Evolutionary conservation across 2,888 invertebrate genomes (phyloP), one percentile per base, ranked within the genome.

Genomic region (Drosophila cracens): DNA sequence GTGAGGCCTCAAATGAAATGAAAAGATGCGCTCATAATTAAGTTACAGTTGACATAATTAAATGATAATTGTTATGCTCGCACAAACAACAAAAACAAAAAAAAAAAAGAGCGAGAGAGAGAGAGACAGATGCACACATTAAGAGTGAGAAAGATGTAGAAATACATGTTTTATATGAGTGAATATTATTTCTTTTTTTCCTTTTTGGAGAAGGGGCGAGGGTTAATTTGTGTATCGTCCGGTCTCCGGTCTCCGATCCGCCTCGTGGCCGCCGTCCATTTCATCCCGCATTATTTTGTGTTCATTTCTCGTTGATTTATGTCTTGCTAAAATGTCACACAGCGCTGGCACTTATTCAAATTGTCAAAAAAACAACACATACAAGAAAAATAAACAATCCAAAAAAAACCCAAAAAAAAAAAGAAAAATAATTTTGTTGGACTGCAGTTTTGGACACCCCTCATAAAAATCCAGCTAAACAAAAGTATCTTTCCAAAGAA

Each of bases 31-130:
- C 70, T 76, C 82, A 90, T 90, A 90, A 90, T 90, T 90, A 90
- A 90, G 85, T 91, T 91, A 86, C 86, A 90, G 90, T 91, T 91
- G 90, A 90, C 90, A 90, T 90, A 89, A 85, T 90, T 88, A 87
- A 89, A 87, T 87, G 79, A 90, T 88, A 90, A 90, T 89, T 86
- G 86, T 85, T 87, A 53, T 70, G 78, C 57, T 69, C 73, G 59
- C 52, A 71, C 53, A 59, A 36, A 59, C 69, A 34, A n/a, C 40
- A 21, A 46, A 29, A 62, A 36, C 13, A 36, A 58, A 43, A 34
- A 36, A 34, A 36, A 31, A 65, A 46, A 3, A 27, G 7, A 65
- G 33, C 27, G 27, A 31, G 25, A 31, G 8, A 36, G 5, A 60
- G 49, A 34, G 7, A 53, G 29, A n/a, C 2, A 4, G 40, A 43